These are phyloP conservation scores for Stenopsyche tienmushanensis DNA, from an alignment of 1,140 invertebrate genomes.

Conservation along the genomic window DNA sequence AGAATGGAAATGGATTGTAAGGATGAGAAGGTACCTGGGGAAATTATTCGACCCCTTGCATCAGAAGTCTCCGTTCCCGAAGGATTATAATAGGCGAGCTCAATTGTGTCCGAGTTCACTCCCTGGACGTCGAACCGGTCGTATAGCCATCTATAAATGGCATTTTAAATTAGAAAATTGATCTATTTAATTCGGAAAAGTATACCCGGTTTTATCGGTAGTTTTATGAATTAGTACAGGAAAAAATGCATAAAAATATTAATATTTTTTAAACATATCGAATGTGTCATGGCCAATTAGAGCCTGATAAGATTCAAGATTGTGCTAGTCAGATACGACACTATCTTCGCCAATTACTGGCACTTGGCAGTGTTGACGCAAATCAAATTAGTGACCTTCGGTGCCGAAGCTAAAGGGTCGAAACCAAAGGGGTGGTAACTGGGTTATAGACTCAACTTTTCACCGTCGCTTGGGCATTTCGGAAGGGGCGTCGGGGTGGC, in stretches of 20 bases:
- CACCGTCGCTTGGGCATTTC: neutral
- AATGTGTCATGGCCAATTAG: too few relatives aligned
- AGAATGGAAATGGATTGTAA: slow-evolving; percentile 8
- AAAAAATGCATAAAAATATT: too few relatives aligned
- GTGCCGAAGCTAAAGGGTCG: neutral
- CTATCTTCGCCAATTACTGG: neutral
- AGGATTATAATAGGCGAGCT: slow-evolving; percentile 1
- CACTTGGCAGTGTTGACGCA: neutral
- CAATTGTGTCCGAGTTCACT: neutral
- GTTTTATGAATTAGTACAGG: too few relatives aligned
- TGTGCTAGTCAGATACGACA: neutral
- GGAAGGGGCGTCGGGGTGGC: neutral
- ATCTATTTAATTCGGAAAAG: too few relatives aligned
- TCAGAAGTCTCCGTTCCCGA: slow-evolving; percentile 1
- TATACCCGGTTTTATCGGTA: too few relatives aligned
- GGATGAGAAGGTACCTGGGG: slow-evolving; percentile 3
- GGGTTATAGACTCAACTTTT: slow-evolving; percentile 1
- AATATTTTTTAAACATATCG: too few relatives aligned
- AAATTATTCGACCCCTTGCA: slow-evolving; percentile 2
- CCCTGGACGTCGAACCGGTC: too few relatives aligned
- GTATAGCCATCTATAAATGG: too few relatives aligned
- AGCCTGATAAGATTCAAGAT: too few relatives aligned
- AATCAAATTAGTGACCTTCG: slow-evolving; percentile 25
- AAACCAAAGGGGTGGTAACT: slow-evolving; percentile 3
- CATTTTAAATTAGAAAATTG: too few relatives aligned